Base-by-base conservation (phyloP, 2,113 vertebrate genomes). In the Chrysemys picta region DNA sequence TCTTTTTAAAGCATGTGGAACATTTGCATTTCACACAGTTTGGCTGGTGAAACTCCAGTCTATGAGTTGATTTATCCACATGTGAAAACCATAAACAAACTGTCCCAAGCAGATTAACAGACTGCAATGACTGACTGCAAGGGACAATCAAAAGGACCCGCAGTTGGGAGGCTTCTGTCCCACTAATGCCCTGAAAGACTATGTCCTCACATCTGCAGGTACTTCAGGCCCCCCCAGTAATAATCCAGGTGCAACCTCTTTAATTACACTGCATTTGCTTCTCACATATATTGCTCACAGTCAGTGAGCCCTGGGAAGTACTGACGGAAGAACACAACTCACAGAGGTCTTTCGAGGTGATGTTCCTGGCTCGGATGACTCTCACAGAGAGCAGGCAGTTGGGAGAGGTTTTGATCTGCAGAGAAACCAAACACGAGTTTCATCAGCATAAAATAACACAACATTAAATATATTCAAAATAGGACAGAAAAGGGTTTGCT, bases 371-470 rank as follows among this genome's bases (percentile, higher is more conserved):
- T 97, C 96, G 98, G 84, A 98, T 95, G 93, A 98, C 95, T 80
- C 97, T 98, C 52, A 98, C 92, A 17, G 98, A 98, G 87, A 98
- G 97, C 91, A 98, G 94, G 95, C 97, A 97, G 91, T 96, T 80
- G 50, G 97, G 97, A 56, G 87, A 97, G 82, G 93, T 35, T 87
- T 96, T 95, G 89, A 94, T 94, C 97, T 98, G 97, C 87, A 96
- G 84, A 95, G 62, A 89, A 97, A 97, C 91, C 35, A 97, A 95
- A 97, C 2, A 76, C 50, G 59, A 91, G 80, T 88, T 95, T 84
- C 29, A 90, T 85, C 56, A 90, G 56, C 45, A 84, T 84, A 84
- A 22, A 91, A 81, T 49, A 59, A 25, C 75, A 72, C 65, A 75
- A 94, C 91, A 3, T 13, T 52, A 4, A n/a, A n/a, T 0, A 5